Conservation (phyloP, 2,888 invertebrate species). For the Gerris lacustris region DNA sequence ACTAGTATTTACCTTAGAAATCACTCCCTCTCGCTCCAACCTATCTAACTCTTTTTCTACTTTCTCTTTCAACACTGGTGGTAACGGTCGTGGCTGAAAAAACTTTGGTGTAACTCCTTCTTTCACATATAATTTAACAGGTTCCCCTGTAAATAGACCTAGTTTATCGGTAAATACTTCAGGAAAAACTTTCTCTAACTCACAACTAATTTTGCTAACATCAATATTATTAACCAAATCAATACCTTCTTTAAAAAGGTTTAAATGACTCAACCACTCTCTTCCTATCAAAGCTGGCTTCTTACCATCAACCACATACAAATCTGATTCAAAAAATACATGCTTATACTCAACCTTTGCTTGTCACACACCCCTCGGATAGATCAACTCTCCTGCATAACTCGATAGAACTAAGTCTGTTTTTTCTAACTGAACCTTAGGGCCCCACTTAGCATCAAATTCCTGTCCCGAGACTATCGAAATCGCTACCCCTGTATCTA, state of each 20-base stretch:
- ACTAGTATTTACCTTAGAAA: too few relatives aligned
- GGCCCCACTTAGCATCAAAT: neutral
- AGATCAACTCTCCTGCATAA: neutral
- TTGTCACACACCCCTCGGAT: neutral
- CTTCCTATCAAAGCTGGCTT: neutral
- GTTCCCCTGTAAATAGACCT: constrained; percentile 1
- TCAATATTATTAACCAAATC: neutral
- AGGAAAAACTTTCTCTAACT: neutral
- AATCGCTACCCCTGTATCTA: neutral
- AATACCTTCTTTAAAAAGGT: neutral
- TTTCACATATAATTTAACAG: neutral
- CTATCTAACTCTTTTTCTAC: too few relatives aligned
- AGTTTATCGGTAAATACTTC: neutral
- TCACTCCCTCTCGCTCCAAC: too few relatives aligned
- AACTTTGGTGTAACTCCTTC: neutral
- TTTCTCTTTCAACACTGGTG: too few relatives aligned
- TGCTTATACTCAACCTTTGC: neutral
- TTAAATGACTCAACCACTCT: neutral
- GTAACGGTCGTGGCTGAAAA: neutral
- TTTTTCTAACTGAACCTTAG: neutral
- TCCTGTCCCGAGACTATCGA: neutral
- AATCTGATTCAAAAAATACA: neutral
- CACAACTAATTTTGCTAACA: neutral
- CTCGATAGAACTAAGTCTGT: neutral
- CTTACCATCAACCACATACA: neutral